Evolutionary conservation across 1,140 invertebrate species (phyloP).

Genomic region (Sitophilus oryzae): DNA sequence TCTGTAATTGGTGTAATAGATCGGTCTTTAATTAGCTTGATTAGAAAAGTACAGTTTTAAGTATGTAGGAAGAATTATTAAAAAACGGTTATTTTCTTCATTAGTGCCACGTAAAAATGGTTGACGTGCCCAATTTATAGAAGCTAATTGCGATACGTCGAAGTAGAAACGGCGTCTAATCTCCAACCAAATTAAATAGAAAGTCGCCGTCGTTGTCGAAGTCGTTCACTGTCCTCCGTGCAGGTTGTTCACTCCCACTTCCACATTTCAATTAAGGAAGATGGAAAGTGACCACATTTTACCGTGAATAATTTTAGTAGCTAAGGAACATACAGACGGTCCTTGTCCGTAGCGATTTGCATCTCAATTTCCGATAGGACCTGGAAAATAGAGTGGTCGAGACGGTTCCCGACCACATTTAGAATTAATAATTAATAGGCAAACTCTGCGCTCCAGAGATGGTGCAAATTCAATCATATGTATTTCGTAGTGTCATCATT

Average conservation of each 20-base stretch:
- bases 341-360: slow-evolving; percentile 10
- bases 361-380: slow-evolving; percentile 23
- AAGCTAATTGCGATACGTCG: background rate
- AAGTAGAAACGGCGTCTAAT: slow-evolving; percentile 5
- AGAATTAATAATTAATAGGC: background rate
- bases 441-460: too few species aligned
- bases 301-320: slow-evolving; percentile 23
- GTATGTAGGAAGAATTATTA: too few species aligned
- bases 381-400: slow-evolving; percentile 11
- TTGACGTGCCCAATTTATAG: background rate
- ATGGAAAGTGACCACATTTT: slow-evolving; percentile 25
- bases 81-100: background rate
- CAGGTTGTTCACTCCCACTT: slow-evolving; percentile 21
- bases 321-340: slow-evolving; percentile 13
- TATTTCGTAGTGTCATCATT: too few species aligned
- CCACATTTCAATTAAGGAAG: slow-evolving; percentile 24
- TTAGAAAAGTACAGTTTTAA: too few species aligned
- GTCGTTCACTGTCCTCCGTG: background rate
- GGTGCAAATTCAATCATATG: too few species aligned
- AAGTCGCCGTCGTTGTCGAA: slow-evolving; percentile 14
- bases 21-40: too few species aligned
- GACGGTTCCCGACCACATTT: background rate
- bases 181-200: slow-evolving; percentile 20
- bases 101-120: background rate
- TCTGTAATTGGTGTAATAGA: too few species aligned